A percentile compares a stretch with the other conserved stretches of the same genome.
These are phyloP conservation scores for Oriolus oriolus DNA, from an alignment of 2,113 vertebrate species.

Conservation along the genomic window DNA sequence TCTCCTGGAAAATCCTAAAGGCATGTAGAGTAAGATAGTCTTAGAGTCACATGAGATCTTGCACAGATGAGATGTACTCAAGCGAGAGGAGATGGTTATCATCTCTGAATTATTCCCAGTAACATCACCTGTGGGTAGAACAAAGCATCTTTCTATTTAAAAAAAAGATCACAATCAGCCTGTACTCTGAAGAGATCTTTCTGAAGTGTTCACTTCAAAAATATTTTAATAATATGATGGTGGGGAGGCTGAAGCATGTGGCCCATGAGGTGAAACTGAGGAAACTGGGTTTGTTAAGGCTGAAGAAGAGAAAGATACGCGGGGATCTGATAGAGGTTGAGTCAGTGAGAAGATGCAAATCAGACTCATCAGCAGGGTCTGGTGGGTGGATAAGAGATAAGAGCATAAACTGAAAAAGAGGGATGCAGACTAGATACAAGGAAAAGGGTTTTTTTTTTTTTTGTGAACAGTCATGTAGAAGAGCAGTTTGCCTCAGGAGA, in stretches of 20 bases:
- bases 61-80: background rate
- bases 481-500: background rate
- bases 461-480: fast-evolving
- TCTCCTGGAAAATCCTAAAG: background rate
- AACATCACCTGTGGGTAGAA: background rate
- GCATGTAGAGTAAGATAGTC: background rate
- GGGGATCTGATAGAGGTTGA: background rate
- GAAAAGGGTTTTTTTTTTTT: fast-evolving
- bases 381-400: background rate
- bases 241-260: background rate
- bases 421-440: no score
- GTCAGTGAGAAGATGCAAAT: background rate
- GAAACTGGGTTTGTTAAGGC: background rate
- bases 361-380: background rate
- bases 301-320: background rate
- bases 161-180: background rate
- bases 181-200: background rate
- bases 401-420: background rate
- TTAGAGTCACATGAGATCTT: no score
- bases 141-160: background rate
- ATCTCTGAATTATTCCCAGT: background rate
- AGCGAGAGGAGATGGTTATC: background rate
- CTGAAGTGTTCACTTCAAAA: background rate
- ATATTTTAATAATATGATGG: background rate
- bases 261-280: background rate